Base-by-base conservation (phyloP, 1,140 invertebrate species). In the Drosophila navojoa region DNA sequence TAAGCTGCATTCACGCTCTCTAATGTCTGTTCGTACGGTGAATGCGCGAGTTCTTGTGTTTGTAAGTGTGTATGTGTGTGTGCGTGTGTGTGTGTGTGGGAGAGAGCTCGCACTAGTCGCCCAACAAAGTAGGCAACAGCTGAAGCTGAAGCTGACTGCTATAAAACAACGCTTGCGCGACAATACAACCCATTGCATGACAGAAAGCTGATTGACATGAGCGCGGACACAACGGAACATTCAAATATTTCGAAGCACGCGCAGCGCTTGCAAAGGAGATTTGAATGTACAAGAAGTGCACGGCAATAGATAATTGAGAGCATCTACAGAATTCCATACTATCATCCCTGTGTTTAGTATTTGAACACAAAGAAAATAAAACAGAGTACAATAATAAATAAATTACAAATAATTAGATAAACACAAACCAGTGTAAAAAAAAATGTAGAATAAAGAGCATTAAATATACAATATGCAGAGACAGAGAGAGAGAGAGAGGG, bases 11-110 rank as follows among this genome's bases (percentile, higher is more conserved):
- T 61, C 40, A 55, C 40, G 49, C 29, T 47, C 47, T 29, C 60
- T 64, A 53, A 53, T 6, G 11, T 55, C 61, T 71, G 68, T 71
- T 61, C 68, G 52, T 67, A 50, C 40, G 6, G 45, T 32, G 45
- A 42, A 70, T 53, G 49, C 45, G 25, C 22, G 71, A 42, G 50
- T 16, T 42, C 68, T 29, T 22, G 1, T 44, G 16, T 16, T 49
- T 29, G n/a, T 59, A 16, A 16, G 32, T 47, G 29, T 60, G 32
- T 55, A 11, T 13, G 22, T 22, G 52, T 64, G 16, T 64, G 38
- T 27, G 49, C 45, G 57, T 45, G 50, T 40, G 38, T 61, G 47
- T 27, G 49, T 60, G 57, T 45, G 50, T 29, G 38, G 32, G 38
- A 19, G 10, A 16, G 13, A 57, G 25, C n/a, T 50, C 5, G 22